These are phyloP conservation scores for Campoletis sonorensis DNA, from an alignment of 1,140 invertebrate genomes.

Conservation along the genomic window DNA sequence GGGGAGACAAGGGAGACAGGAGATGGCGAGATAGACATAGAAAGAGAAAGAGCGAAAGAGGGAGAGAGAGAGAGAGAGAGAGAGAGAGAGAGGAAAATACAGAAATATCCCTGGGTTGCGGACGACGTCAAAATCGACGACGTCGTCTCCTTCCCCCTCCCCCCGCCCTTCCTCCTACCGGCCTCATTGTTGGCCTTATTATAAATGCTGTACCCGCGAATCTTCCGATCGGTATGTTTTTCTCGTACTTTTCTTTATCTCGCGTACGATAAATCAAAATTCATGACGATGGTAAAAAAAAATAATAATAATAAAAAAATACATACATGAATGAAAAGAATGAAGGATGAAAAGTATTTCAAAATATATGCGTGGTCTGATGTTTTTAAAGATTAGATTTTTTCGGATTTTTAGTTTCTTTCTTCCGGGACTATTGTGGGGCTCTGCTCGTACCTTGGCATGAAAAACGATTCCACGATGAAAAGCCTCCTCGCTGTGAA, in stretches of 20 bases:
- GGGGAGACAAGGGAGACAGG: constrained; percentile 28
- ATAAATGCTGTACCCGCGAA: constrained; percentile 16
- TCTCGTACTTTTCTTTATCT: too few relatives aligned
- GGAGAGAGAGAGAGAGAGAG: constrained; percentile 29
- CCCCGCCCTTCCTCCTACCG: not conserved
- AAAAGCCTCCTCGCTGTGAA: constrained; percentile 97
- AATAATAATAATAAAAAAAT: too few relatives aligned
- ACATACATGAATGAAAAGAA: too few relatives aligned
- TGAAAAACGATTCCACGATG: constrained; percentile 97
- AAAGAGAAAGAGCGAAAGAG: constrained; percentile 14
- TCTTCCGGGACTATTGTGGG: not conserved
- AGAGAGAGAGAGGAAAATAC: constrained; percentile 47
- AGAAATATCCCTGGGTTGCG: constrained; percentile 63
- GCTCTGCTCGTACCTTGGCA: constrained; percentile 87
- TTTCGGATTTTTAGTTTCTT: not conserved
- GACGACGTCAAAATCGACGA: constrained; percentile 55
- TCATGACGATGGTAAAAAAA: too few relatives aligned
- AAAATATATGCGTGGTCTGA: not conserved
- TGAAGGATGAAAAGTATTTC: too few relatives aligned
- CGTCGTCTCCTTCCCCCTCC: constrained; percentile 31
- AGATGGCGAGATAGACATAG: constrained; percentile 22
- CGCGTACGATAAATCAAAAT: too few relatives aligned
- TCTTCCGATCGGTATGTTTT: too few relatives aligned
- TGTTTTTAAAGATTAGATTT: not conserved
- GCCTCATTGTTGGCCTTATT: too few relatives aligned